Evolutionary conservation across 2,113 vertebrate species (phyloP).

Genomic region (Odontophorus gujanensis): DNA sequence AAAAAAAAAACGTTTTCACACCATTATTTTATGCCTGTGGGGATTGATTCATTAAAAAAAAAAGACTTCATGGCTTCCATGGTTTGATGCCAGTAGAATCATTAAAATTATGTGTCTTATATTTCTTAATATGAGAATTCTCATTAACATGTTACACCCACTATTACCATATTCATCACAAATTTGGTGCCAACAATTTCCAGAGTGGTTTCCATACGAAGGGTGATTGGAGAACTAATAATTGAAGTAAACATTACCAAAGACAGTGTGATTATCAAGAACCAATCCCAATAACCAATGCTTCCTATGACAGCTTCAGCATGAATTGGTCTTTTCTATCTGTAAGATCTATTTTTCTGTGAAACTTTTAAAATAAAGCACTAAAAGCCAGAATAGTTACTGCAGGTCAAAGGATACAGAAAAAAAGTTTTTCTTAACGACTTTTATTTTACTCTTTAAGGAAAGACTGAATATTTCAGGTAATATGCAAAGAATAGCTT

Average conservation of each 20-base stretch:
- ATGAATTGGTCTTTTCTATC: neutral
- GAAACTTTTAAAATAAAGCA: slow-evolving; percentile 8
- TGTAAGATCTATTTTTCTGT: neutral
- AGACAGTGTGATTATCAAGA: slow-evolving; percentile 48
- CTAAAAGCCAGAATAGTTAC: neutral
- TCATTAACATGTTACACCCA: slow-evolving; percentile 66
- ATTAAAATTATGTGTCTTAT: slow-evolving; percentile 69
- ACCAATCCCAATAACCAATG: neutral
- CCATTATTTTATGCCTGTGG: slow-evolving; percentile 64
- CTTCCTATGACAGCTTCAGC: neutral
- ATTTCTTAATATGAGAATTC: slow-evolving; percentile 70
- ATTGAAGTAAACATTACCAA: slow-evolving; percentile 51
- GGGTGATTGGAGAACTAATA: slow-evolving; percentile 50
- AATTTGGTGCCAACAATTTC: slow-evolving; percentile 67
- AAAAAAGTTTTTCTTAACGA: neutral
- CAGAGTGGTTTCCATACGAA: slow-evolving; percentile 53
- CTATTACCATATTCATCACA: slow-evolving; percentile 66
- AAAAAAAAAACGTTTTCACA: slow-evolving; percentile 16
- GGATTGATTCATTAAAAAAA: slow-evolving; percentile 64
- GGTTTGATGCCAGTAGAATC: slow-evolving; percentile 69
- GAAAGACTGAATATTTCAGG: slow-evolving; percentile 22
- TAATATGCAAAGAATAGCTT: slow-evolving; percentile 37
- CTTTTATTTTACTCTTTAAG: slow-evolving; percentile 37
- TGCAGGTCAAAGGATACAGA: neutral
- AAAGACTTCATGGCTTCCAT: slow-evolving; percentile 56